A percentile compares a stretch with the other conserved stretches of the same genome.
These are phyloP conservation scores for Sciurus niger DNA, from an alignment of 2,113 vertebrate species.

Conservation along the genomic window DNA sequence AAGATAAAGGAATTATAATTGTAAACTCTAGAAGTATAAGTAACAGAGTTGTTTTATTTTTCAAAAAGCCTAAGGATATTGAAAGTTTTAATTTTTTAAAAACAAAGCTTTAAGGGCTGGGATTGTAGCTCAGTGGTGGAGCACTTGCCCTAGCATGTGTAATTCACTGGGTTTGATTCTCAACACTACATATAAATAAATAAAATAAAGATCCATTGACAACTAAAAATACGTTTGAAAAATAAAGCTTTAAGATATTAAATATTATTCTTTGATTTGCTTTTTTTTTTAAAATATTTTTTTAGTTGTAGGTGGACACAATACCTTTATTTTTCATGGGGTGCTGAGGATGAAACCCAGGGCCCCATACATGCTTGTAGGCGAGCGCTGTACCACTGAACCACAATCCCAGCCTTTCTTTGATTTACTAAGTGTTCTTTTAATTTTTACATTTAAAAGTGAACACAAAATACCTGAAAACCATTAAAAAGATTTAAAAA, in stretches of 20 bases:
- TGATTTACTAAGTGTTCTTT: conserved; percentile 3
- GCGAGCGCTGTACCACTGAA: too few species aligned
- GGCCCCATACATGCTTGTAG: too few species aligned
- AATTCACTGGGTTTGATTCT: too few species aligned
- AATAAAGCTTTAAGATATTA: not conserved
- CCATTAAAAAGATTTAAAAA: conserved; percentile 16
- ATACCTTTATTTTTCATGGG: too few species aligned
- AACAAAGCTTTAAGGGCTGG: not conserved
- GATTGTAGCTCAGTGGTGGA: too few species aligned
- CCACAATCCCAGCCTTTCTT: not conserved
- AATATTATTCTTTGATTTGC: not conserved
- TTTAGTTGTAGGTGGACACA: too few species aligned
- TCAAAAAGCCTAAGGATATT: conserved; percentile 18
- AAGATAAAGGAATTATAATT: not conserved
- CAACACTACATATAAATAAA: too few species aligned
- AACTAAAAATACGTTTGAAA: too few species aligned
- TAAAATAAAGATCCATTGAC: too few species aligned
- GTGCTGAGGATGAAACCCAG: too few species aligned
- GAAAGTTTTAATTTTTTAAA: not conserved
- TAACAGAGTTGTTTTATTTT: conserved; percentile 2
- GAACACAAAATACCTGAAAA: not conserved
- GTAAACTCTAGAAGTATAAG: not conserved
- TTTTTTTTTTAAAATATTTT: too few species aligned
- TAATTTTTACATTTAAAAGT: conserved; percentile 30
- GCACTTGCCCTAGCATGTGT: too few species aligned